Percentiles rank a stretch among this genome's conserved stretches.
Evolutionary conservation across 2,113 vertebrate genomes (phyloP).

Genomic region (Tonatia bakeri): DNA sequence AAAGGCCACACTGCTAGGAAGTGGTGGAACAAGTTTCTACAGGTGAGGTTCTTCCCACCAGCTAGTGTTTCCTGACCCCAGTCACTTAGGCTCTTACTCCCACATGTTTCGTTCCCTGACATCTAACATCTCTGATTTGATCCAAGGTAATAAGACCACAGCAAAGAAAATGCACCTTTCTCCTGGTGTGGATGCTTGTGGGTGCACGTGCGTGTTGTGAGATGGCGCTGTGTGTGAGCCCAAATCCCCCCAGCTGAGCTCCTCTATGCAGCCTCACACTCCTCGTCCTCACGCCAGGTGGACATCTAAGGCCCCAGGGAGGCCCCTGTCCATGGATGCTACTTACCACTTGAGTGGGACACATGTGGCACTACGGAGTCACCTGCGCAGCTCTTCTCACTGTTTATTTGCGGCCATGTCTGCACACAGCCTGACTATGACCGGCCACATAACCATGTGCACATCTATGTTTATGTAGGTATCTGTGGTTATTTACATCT

Average conservation of each 20-base stretch:
- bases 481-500: neutral
- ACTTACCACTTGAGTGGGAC: neutral
- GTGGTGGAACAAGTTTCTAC: conserved; percentile 38
- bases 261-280: neutral
- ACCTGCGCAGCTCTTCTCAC: neutral
- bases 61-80: neutral
- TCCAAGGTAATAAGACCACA: neutral
- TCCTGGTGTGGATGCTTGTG: neutral
- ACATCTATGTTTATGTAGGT: neutral
- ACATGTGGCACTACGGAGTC: neutral
- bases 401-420: neutral
- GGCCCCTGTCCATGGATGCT: neutral
- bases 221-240: neutral
- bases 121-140: neutral
- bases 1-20: neutral
- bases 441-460: rapidly evolving
- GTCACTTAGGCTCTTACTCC: neutral
- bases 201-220: no score
- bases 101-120: neutral
- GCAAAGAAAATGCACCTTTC: neutral
- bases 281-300: neutral
- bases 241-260: neutral
- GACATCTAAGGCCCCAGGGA: neutral
- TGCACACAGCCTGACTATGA: neutral
- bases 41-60: neutral